Base-by-base conservation (phyloP, 2,888 invertebrate genomes). In the Aphidius colemani region DNA sequence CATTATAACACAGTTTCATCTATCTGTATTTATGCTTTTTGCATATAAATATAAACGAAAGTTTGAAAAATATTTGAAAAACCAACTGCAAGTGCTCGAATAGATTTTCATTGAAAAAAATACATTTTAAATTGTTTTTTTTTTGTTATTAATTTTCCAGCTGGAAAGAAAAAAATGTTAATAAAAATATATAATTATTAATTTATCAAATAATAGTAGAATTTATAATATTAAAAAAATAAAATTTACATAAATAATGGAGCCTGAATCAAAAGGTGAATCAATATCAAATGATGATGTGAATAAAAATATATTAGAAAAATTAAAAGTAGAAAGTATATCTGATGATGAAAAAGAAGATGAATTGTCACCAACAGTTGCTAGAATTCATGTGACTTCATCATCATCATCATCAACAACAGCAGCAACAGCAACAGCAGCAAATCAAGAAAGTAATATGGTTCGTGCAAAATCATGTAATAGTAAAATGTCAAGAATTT, bases 401-500 rank as follows among this genome's bases (percentile, higher is more conserved):
- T 58, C 61, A 10, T 41, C 43, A 3, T 61, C 58, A 40, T 30
- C 30, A 30, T 30, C 30, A 30, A 18, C 13, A 13, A 13, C 13
- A 13, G 13, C 13, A 13, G 13, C 13, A 18, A 2, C 13, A 18
- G 13, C 13, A 18, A 2, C 13, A 18, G 1, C 13, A 18, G 1
- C 30, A 30, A 30, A 30, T 30, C 43, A 43, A n/a, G 57, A 61
- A 5, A 61, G 30, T 18, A 57, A 60, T 13, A 30, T 30, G 30
- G 11, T 30, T 7, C 58, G 60, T n/a, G n/a, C 40, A 8, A 53
- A 45, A 13, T 48, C 46, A 10, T 30, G 53, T 45, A 39, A 51
- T 1, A 61, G 13, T 45, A 41, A 43, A 43, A 65, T 65, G 61
- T 65, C 65, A 1, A 44, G 61, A 30, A 61, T 65, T 30, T 65